Conservation (phyloP, 2,797 vertebrate species). For the Petrocephalus sullivani region DNA sequence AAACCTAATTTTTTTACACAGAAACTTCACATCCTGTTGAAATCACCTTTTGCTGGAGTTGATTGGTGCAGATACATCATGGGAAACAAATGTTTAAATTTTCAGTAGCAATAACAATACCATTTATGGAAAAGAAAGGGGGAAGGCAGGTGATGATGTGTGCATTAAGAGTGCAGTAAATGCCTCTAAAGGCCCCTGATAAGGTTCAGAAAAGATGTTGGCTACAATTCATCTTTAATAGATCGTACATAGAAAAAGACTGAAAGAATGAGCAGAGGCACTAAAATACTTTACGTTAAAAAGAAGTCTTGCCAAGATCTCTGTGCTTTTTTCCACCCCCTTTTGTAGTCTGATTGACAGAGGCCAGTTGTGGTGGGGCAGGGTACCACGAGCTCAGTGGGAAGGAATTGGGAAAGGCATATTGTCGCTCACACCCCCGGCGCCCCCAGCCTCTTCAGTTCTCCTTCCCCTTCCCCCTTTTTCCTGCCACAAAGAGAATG, state of each 20-base stretch:
- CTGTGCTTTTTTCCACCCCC: background rate
- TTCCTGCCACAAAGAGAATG: constrained; percentile 48
- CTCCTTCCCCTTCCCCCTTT: constrained; percentile 74
- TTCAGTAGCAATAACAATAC: constrained; percentile 24
- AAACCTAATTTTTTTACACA: background rate
- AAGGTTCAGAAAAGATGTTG: background rate
- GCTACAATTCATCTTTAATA: background rate
- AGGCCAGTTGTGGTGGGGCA: background rate
- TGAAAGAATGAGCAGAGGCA: background rate
- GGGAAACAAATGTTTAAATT: constrained; percentile 7
- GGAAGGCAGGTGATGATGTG: background rate
- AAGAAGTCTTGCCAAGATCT: constrained; percentile 20
- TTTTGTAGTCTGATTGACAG: background rate
- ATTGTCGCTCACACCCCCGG: background rate
- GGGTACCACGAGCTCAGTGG: background rate
- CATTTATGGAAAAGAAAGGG: constrained; percentile 4
- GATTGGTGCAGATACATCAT: constrained; percentile 8
- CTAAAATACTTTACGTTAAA: constrained; percentile 30
- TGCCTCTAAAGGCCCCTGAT: background rate
- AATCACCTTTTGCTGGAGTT: constrained; percentile 12
- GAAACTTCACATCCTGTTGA: constrained; percentile 8
- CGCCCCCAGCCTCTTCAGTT: constrained; percentile 43
- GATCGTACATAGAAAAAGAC: constrained; percentile 4
- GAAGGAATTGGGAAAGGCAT: background rate
- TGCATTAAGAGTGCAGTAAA: background rate